Conservation (phyloP, 2,113 vertebrate species). For the Aythya baeri region DNA sequence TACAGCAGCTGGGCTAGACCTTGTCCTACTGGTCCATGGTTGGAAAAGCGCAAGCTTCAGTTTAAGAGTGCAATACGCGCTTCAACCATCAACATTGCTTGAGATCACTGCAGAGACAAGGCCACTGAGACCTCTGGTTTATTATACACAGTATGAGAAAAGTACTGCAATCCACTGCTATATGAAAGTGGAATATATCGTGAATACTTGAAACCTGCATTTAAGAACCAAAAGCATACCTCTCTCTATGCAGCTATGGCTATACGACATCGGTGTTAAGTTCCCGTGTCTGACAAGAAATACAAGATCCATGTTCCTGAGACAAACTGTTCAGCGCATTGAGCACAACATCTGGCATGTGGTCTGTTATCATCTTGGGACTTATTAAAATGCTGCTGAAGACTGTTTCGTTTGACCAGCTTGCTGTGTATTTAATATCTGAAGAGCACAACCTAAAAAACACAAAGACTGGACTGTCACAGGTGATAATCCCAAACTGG, state of each 20-base stretch:
- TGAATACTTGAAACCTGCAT: background rate
- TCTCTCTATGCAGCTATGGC: fast-evolving
- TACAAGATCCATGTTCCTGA: slow-evolving; percentile 65
- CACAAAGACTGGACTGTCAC: background rate
- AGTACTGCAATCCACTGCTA: background rate
- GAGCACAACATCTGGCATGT: slow-evolving; percentile 91
- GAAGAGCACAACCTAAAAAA: slow-evolving; percentile 85
- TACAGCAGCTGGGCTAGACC: fast-evolving
- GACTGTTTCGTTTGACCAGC: slow-evolving; percentile 84
- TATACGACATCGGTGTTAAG: background rate
- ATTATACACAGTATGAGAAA: background rate
- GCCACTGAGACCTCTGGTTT: background rate
- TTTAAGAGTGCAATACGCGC: background rate
- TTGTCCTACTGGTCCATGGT: fast-evolving
- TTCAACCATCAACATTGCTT: background rate
- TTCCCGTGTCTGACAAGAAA: slow-evolving; percentile 77
- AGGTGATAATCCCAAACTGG: background rate
- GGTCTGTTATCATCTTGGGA: slow-evolving; percentile 92
- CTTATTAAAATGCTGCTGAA: slow-evolving; percentile 93
- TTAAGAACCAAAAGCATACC: background rate
- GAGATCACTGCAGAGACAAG: background rate
- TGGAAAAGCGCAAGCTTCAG: background rate
- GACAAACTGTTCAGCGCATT: slow-evolving; percentile 83
- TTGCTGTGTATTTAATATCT: slow-evolving; percentile 79
- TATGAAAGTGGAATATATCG: background rate